These are phyloP conservation scores for Prionace glauca DNA, from an alignment of 2,797 vertebrate species.

Conservation along the genomic window DNA sequence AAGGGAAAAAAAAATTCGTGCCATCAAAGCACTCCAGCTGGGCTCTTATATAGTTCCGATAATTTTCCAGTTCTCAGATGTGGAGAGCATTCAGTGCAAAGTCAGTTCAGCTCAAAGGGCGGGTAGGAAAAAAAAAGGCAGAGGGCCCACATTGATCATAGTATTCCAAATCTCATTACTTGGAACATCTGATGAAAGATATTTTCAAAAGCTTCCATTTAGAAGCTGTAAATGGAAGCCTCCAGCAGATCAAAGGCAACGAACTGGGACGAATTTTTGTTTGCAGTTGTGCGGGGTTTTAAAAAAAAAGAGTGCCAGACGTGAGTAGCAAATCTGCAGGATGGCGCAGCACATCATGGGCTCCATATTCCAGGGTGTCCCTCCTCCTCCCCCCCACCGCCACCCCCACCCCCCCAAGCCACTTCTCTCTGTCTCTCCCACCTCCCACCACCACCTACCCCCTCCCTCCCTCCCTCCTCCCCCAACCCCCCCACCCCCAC, in stretches of 20 bases:
- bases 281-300: constrained; percentile 45
- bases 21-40: constrained; percentile 68
- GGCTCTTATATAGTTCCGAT: constrained; percentile 49
- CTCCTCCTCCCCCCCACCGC: background rate
- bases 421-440: constrained; percentile 45
- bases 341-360: constrained; percentile 58
- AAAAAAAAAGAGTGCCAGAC: constrained; percentile 55
- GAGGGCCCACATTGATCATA: constrained; percentile 62
- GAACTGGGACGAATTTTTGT: constrained; percentile 53
- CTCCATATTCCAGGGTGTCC: constrained; percentile 48
- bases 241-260: constrained; percentile 73
- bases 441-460: constrained; percentile 51
- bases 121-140: constrained; percentile 47
- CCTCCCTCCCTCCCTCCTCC: constrained; percentile 48
- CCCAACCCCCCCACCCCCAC: constrained; percentile 53
- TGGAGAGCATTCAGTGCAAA: constrained; percentile 51
- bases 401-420: constrained; percentile 39
- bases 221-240: constrained; percentile 67
- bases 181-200: constrained; percentile 67
- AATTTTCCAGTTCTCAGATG: constrained; percentile 48
- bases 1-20: constrained; percentile 45
- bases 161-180: constrained; percentile 72
- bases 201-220: constrained; percentile 64
- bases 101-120: constrained; percentile 51
- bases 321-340: constrained; percentile 56